Percentiles rank a stretch among this genome's conserved stretches.
phyloP scores from a whole-genome alignment of 2,113 vertebrate genomes.

The Tachycineta bicolor region DNA sequence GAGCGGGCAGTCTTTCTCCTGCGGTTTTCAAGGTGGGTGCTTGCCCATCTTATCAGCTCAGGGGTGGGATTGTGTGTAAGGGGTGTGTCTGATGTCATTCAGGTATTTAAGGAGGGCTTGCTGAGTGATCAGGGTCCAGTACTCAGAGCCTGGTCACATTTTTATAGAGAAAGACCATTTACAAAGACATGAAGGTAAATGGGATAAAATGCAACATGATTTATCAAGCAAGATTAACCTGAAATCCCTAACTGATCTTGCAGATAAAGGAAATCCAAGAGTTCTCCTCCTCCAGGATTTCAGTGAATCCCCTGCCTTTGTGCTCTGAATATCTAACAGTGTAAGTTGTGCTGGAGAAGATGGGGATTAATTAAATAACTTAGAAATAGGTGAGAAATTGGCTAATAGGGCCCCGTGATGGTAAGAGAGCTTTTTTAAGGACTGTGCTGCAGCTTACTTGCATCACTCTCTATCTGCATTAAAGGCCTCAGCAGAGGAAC shows the following conservation, averaged over 20 bases:
- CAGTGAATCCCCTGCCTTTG: neutral
- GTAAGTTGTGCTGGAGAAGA: neutral
- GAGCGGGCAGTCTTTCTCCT: neutral
- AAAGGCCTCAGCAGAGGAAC: neutral
- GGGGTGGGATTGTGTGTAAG: neutral
- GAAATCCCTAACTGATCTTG: slow-evolving; percentile 30
- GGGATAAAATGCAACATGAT: slow-evolving; percentile 13
- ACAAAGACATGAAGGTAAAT: neutral
- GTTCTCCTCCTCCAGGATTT: neutral
- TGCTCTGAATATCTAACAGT: neutral
- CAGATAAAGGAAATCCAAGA: slow-evolving; percentile 32
- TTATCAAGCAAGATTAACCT: slow-evolving; percentile 21
- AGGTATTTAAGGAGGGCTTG: neutral
- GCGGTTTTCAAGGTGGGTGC: neutral
- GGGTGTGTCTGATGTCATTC: rapidly evolving
- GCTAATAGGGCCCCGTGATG: neutral
- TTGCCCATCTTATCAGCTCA: neutral
- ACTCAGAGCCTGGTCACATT: neutral
- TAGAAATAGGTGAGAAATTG: neutral
- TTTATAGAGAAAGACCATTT: neutral
- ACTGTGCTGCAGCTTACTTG: neutral
- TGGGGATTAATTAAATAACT: neutral
- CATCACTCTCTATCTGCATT: neutral
- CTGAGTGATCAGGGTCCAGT: neutral
- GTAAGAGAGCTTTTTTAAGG: neutral